Conservation (phyloP, 2,888 invertebrate genomes). For the Seira ritae region DNA sequence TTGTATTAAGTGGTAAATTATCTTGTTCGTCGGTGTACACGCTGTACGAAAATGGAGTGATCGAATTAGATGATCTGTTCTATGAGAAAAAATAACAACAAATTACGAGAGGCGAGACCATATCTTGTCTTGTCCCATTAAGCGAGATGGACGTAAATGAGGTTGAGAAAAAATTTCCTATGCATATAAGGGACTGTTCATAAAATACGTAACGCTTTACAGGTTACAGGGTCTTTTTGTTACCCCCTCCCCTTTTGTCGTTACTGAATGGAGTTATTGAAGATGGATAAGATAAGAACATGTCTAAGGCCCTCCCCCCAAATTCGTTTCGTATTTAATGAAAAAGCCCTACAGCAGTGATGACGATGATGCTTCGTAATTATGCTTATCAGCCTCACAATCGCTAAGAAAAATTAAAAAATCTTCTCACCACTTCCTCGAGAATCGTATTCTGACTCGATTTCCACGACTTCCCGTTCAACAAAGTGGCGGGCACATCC, state of each 20-base stretch:
- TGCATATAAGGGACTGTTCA: no score
- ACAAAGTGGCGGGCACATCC: slow-evolving; percentile 55
- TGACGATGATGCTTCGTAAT: neutral
- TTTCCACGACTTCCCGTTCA: slow-evolving; percentile 64
- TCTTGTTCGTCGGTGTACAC: neutral
- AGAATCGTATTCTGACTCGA: slow-evolving; percentile 70
- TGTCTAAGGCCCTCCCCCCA: no score
- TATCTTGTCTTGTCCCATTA: neutral
- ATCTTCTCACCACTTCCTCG: slow-evolving; percentile 71
- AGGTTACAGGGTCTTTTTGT: neutral
- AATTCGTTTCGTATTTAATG: no score
- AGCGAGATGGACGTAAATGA: neutral
- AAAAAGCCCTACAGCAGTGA: no score
- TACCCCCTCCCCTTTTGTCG: no score
- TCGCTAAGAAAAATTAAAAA: slow-evolving; percentile 8
- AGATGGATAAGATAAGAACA: no score
- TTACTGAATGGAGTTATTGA: no score
- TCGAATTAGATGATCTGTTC: neutral
- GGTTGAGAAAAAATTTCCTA: no score
- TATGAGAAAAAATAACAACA: neutral
- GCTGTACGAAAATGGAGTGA: neutral
- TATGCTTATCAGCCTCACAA: neutral
- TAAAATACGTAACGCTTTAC: no score
- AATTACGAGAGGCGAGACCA: neutral
- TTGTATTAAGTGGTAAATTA: slow-evolving; percentile 13